phyloP scores from a whole-genome alignment of 2,797 vertebrate genomes.

The Falco columbarius region DNA sequence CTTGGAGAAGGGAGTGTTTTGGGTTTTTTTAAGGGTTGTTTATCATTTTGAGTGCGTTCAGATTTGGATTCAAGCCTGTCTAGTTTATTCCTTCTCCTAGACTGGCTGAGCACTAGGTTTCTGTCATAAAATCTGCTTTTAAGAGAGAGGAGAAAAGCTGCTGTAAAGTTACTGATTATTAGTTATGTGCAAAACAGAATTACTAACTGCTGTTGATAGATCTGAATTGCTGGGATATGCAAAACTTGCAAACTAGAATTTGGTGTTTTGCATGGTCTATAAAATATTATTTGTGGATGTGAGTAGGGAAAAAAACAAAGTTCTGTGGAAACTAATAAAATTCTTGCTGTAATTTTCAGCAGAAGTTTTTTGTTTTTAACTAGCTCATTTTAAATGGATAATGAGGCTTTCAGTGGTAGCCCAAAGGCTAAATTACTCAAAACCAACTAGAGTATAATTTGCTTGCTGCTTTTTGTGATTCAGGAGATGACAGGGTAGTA shows the following conservation, averaged over 20 bases:
- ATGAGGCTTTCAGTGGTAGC: neutral
- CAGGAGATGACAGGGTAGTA: neutral
- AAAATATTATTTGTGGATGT: neutral
- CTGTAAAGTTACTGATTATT: neutral
- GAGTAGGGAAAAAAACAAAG: neutral
- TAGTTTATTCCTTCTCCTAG: neutral
- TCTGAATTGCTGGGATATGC: neutral
- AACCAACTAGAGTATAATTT: neutral
- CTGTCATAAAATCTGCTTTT: neutral
- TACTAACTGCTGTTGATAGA: neutral
- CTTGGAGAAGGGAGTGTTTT: neutral
- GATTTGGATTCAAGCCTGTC: neutral
- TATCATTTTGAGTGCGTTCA: neutral
- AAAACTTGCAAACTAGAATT: neutral
- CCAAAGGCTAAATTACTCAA: neutral
- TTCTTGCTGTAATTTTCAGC: neutral
- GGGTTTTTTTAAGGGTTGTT: neutral
- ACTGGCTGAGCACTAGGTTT: neutral
- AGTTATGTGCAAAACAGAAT: neutral
- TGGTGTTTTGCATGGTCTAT: neutral
- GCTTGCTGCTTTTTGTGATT: neutral
- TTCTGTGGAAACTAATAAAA: neutral
- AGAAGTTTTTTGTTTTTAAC: neutral
- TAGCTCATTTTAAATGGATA: neutral
- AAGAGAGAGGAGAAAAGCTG: neutral